Evolutionary conservation across 2,797 vertebrate genomes (phyloP).

Genomic region (Melanotaenia pygmaea): DNA sequence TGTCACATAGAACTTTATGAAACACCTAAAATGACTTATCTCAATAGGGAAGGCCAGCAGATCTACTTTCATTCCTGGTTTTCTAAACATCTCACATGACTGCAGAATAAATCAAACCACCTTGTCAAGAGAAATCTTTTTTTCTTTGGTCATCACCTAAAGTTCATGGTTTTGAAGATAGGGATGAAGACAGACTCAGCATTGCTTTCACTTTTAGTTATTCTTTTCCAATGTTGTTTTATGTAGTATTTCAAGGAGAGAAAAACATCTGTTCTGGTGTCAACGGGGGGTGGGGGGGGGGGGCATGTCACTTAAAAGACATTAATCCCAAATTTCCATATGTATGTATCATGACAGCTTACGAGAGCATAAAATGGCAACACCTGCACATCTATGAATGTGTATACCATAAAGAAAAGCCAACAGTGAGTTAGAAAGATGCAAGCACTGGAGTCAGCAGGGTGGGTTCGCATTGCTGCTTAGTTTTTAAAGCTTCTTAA

Average conservation of each 20-base stretch:
- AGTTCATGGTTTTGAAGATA: background rate
- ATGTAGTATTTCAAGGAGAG: background rate
- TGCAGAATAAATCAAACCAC: background rate
- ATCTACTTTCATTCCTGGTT: background rate
- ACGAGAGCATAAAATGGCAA: background rate
- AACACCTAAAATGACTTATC: background rate
- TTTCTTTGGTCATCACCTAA: background rate
- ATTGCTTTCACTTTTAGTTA: background rate
- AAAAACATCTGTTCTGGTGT: background rate
- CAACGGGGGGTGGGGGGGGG: background rate
- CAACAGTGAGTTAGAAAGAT: background rate
- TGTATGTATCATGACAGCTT: background rate
- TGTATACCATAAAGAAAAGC: background rate
- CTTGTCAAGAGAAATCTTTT: background rate
- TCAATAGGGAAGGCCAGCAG: background rate
- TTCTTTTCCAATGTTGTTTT: background rate
- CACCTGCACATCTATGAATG: background rate
- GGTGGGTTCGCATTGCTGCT: background rate
- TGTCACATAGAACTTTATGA: too few relatives aligned
- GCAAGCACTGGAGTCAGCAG: background rate
- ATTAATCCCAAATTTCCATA: conserved; percentile 3
- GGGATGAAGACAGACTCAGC: background rate
- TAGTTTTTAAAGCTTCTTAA: conserved; percentile 27
- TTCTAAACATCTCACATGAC: background rate
- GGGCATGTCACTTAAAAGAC: background rate